Conservation (phyloP, 1,140 invertebrate species). For the Ips typographus region DNA sequence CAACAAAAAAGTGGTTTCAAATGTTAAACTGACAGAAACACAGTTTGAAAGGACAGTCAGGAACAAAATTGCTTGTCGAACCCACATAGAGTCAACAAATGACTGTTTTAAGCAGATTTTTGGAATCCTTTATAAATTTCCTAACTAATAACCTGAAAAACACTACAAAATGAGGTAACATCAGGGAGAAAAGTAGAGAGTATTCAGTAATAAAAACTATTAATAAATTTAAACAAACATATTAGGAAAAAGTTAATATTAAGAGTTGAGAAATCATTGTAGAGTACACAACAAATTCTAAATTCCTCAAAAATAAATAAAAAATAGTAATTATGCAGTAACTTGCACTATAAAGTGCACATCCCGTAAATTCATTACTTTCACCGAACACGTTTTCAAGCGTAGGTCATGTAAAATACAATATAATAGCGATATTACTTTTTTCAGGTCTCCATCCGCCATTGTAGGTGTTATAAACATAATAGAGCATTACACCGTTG, state of each 20-base stretch:
- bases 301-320: not conserved
- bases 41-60: too few relatives aligned
- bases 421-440: not conserved
- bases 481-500: conserved; percentile 10
- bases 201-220: too few relatives aligned
- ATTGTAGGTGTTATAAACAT: conserved; percentile 18
- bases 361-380: not conserved
- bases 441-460: conserved; percentile 12
- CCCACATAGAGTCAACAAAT: too few relatives aligned
- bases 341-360: not conserved
- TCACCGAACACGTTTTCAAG: not conserved
- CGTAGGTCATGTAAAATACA: not conserved
- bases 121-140: too few relatives aligned
- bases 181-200: too few relatives aligned
- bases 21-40: too few relatives aligned
- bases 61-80: too few relatives aligned
- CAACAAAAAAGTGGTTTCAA: too few relatives aligned
- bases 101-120: too few relatives aligned
- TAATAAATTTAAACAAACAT: too few relatives aligned
- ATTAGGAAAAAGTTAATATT: not conserved
- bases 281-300: not conserved
- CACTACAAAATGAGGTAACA: too few relatives aligned
- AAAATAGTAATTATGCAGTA: not conserved
- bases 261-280: not conserved
- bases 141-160: too few relatives aligned